A percentile compares a stretch with the other conserved stretches of the same genome.
phyloP scores from a whole-genome alignment of 2,797 vertebrate species.

The Pipistrellus nathusii region DNA sequence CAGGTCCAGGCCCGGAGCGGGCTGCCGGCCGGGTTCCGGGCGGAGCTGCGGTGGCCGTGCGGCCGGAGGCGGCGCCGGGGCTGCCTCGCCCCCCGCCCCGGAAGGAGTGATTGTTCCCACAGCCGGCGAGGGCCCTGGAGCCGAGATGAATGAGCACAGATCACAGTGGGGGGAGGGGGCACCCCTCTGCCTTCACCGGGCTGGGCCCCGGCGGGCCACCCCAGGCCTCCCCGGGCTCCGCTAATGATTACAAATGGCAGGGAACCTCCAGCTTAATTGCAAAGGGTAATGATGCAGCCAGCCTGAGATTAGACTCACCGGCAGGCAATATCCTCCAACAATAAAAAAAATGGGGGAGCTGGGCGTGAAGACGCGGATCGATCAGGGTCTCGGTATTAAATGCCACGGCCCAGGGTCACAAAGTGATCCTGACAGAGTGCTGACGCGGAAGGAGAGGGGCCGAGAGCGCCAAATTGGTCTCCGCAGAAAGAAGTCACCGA shows the following conservation, averaged over 20 bases:
- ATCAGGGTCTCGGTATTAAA: slow-evolving; percentile 63
- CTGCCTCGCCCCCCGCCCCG: not conserved
- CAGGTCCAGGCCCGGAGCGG: not conserved
- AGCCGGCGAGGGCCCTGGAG: not conserved
- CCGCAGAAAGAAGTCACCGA: slow-evolving; percentile 63
- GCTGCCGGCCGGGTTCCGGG: fast-evolving
- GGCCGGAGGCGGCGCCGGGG: not conserved
- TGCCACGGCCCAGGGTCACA: not conserved
- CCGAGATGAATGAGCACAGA: not conserved
- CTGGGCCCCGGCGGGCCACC: slow-evolving; percentile 6
- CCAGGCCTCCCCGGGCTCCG: slow-evolving; percentile 50
- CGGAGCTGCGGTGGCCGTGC: fast-evolving
- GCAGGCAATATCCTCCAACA: slow-evolving; percentile 82
- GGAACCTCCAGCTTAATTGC: slow-evolving; percentile 84
- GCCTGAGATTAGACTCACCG: slow-evolving; percentile 81
- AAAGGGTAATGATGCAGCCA: slow-evolving; percentile 85
- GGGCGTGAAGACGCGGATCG: slow-evolving; percentile 65
- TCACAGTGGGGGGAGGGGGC: not conserved
- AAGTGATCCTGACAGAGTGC: slow-evolving; percentile 36
- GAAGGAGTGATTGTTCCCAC: not conserved
- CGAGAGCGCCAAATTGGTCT: slow-evolving; percentile 53
- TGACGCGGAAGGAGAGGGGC: slow-evolving; percentile 21
- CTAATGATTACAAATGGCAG: slow-evolving; percentile 85
- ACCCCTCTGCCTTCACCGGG: not conserved
- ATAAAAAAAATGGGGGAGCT: slow-evolving; percentile 63